Evolutionary conservation across 2,888 invertebrate genomes (phyloP).

Genomic region (Gibbula magus): DNA sequence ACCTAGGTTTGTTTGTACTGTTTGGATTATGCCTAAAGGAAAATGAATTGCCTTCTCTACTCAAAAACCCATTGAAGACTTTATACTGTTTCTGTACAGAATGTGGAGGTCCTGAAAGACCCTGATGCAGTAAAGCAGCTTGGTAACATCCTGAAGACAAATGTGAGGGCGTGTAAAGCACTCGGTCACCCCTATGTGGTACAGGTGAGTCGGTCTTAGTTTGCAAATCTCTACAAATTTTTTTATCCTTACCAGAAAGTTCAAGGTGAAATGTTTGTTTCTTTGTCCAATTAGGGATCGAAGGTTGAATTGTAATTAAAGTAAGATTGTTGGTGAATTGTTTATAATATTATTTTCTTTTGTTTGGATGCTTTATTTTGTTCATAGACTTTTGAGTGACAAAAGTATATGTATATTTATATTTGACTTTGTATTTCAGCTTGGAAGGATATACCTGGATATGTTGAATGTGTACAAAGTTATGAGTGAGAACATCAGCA

Average conservation of each 20-base stretch:
- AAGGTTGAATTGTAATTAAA: neutral
- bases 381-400: neutral
- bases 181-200: slow-evolving; percentile 96
- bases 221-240: neutral
- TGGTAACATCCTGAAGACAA: slow-evolving; percentile 98
- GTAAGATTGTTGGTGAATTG: no score
- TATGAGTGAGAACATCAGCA: slow-evolving; percentile 79
- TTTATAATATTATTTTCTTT: no score
- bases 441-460: slow-evolving; percentile 97
- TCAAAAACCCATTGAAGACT: no score
- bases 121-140: slow-evolving; percentile 97
- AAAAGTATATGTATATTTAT: neutral
- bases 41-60: no score
- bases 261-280: no score
- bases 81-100: slow-evolving; percentile 79
- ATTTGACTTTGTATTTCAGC: slow-evolving; percentile 78
- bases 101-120: slow-evolving; percentile 96
- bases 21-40: no score
- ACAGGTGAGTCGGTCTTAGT: slow-evolving; percentile 76
- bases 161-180: slow-evolving; percentile 98
- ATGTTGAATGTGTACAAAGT: slow-evolving; percentile 99
- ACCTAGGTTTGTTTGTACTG: no score
- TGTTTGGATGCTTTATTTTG: no score
- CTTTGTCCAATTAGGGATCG: no score
- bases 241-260: no score